Evolutionary conservation across 2,113 vertebrate species (phyloP).

Genomic region (Hydrochoerus hydrochaeris): DNA sequence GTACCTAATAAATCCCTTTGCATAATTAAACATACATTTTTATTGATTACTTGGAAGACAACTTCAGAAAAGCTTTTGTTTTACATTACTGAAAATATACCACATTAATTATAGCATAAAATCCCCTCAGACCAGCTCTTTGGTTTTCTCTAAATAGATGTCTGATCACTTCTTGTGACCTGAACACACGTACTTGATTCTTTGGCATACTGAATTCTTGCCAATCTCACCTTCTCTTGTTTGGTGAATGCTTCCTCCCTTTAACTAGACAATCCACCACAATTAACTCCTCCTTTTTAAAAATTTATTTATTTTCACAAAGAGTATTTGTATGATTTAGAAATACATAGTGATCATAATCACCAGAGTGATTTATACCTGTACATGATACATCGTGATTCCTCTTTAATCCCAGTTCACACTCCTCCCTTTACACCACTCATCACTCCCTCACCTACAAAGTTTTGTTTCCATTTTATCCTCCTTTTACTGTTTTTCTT

Average conservation of each 20-base stretch:
- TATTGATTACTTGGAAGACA: neutral
- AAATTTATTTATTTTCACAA: neutral
- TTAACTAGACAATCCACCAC: neutral
- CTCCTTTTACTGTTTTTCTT: neutral
- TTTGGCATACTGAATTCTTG: neutral
- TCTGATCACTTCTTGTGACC: too few relatives aligned
- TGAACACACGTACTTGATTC: rapidly evolving
- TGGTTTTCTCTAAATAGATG: neutral
- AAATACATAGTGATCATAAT: neutral
- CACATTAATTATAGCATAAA: neutral
- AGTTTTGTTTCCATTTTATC: neutral
- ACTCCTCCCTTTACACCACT: neutral
- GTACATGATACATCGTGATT: neutral
- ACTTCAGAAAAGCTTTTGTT: neutral
- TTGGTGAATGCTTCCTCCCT: neutral
- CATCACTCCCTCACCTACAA: neutral
- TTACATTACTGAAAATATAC: neutral
- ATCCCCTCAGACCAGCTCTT: neutral
- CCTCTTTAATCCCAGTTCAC: neutral
- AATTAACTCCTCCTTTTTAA: neutral
- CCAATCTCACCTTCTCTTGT: neutral
- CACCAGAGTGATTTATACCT: neutral
- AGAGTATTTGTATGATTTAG: neutral
- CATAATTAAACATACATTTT: too few relatives aligned
- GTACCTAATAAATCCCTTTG: too few relatives aligned